phyloP scores from a whole-genome alignment of 2,797 vertebrate genomes.

The Silurus lanzhouensis region DNA sequence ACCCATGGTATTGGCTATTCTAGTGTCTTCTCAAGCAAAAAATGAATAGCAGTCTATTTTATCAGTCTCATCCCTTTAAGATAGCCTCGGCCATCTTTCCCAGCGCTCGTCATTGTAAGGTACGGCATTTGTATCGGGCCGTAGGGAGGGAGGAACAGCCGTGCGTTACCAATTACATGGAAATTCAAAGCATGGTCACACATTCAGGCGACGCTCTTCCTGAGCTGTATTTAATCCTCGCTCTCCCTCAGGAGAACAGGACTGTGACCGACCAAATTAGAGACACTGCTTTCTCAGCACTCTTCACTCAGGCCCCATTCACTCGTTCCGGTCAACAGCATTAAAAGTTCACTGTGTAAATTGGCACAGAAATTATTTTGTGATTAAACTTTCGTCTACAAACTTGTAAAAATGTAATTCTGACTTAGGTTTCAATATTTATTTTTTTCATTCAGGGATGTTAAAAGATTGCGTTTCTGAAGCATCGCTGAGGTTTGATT shows the following conservation, averaged over 20 bases:
- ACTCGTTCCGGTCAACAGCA: constrained; percentile 57
- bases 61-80: constrained; percentile 39
- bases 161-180: constrained; percentile 75
- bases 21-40: constrained; percentile 53
- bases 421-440: not conserved
- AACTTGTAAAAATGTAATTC: constrained; percentile 6
- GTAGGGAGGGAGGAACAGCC: constrained; percentile 50
- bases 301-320: constrained; percentile 42
- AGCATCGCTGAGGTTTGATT: not conserved
- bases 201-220: constrained; percentile 66
- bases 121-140: constrained; percentile 55
- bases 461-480: not conserved
- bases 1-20: constrained; percentile 41
- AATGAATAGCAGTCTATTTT: constrained; percentile 43
- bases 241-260: constrained; percentile 65
- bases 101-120: constrained; percentile 64
- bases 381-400: constrained; percentile 31
- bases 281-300: constrained; percentile 74
- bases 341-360: constrained; percentile 66
- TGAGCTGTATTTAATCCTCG: constrained; percentile 69
- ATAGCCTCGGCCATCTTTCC: constrained; percentile 50
- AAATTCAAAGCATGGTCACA: constrained; percentile 74
- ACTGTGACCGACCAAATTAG: constrained; percentile 77
- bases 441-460: not conserved
- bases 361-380: constrained; percentile 50